Evolutionary conservation across 2,113 vertebrate species (phyloP).

Genomic region (Megaleporinus macrocephalus): DNA sequence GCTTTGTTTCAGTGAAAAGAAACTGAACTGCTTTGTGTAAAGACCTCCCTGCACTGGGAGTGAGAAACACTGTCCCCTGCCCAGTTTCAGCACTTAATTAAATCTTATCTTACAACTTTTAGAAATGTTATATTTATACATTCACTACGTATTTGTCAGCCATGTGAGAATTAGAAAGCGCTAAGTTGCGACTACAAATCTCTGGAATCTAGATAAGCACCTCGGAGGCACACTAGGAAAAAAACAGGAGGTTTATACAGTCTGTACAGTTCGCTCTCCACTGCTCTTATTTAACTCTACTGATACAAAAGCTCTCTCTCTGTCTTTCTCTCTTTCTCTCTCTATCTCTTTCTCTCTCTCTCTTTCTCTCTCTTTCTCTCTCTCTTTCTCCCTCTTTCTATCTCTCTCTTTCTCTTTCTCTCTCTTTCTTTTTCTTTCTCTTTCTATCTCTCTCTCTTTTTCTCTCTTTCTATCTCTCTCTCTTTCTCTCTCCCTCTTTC

Average conservation of each 20-base stretch:
- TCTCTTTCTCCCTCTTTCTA: too few relatives aligned
- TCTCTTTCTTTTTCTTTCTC: too few relatives aligned
- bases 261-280: constrained; percentile 17
- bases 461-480: neutral
- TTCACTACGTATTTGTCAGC: too few relatives aligned
- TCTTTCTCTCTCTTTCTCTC: too few relatives aligned
- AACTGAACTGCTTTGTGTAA: neutral
- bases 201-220: neutral
- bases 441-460: too few relatives aligned
- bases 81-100: neutral
- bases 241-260: neutral
- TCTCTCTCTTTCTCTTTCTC: too few relatives aligned
- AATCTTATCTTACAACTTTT: neutral
- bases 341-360: too few relatives aligned
- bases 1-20: neutral
- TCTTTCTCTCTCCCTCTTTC: neutral
- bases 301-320: too few relatives aligned
- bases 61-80: too few relatives aligned
- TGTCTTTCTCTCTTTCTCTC: too few relatives aligned
- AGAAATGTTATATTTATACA: neutral
- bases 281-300: too few relatives aligned
- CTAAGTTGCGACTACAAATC: neutral
- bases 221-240: neutral
- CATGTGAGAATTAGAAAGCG: too few relatives aligned
- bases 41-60: neutral